Evolutionary conservation across 2,113 vertebrate species (phyloP).

Genomic region (Campylomormyrus tamandua): DNA sequence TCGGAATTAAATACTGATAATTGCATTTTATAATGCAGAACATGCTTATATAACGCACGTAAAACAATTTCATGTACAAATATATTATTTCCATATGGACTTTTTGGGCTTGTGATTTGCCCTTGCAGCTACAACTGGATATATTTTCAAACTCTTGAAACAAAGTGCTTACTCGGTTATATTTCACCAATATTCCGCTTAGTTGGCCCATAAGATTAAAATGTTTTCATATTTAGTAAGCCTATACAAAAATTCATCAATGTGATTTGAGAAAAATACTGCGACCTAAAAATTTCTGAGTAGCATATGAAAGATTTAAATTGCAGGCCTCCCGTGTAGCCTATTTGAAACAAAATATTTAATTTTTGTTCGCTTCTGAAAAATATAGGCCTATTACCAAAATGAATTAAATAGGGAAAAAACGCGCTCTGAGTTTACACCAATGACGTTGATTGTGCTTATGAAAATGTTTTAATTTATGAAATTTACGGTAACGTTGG

Average conservation of each 20-base stretch:
- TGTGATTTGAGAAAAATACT: neutral
- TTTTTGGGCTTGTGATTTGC: neutral
- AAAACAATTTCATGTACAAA: neutral
- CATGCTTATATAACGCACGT: no score
- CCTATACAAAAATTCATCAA: neutral
- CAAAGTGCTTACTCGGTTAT: neutral
- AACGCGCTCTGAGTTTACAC: neutral
- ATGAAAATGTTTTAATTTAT: neutral
- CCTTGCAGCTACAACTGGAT: neutral
- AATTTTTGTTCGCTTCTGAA: neutral
- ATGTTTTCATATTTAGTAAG: neutral
- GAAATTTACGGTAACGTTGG: neutral
- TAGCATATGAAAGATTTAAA: neutral
- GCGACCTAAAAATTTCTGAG: neutral
- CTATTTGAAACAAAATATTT: neutral
- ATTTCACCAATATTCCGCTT: neutral
- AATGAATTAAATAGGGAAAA: neutral
- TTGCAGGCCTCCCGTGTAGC: neutral
- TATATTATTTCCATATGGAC: neutral
- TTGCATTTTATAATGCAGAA: neutral
- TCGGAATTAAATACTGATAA: neutral
- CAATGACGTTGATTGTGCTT: neutral
- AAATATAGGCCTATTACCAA: neutral
- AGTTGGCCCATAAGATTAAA: neutral
- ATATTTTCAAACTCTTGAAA: neutral